Evolutionary conservation across 2,888 invertebrate species (phyloP).

Genomic region (Plebejus anna): DNA sequence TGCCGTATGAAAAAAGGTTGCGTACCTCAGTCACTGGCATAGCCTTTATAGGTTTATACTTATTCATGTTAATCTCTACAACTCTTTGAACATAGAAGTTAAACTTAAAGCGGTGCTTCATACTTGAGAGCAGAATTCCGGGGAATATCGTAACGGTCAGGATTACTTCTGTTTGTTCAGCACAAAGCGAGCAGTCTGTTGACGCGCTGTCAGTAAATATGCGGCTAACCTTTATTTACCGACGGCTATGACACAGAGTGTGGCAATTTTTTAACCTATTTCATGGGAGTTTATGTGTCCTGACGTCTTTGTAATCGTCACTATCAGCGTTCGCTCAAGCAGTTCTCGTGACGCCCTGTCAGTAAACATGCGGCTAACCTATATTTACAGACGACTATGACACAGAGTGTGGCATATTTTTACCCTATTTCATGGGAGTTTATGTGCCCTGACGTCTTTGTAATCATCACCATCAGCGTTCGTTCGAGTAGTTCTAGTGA

Average conservation of each 20-base stretch:
- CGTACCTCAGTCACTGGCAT: too few relatives aligned
- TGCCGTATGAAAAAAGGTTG: too few relatives aligned
- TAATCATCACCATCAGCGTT: too few relatives aligned
- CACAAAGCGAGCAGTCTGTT: conserved; percentile 73
- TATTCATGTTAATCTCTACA: background rate
- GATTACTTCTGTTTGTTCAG: conserved; percentile 68
- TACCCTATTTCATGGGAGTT: background rate
- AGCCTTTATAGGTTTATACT: background rate
- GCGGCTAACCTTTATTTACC: conserved; percentile 71
- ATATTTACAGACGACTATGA: background rate
- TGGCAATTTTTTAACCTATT: conserved; percentile 31
- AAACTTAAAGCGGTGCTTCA: background rate
- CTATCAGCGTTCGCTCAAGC: conserved; percentile 40
- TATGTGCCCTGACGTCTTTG: too few relatives aligned
- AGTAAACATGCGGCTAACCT: conserved; percentile 70
- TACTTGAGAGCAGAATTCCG: conserved; percentile 29
- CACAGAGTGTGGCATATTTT: background rate
- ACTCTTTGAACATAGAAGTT: conserved; percentile 1
- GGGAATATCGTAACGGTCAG: conserved; percentile 39
- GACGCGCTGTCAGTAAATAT: conserved; percentile 73
- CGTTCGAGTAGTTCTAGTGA: too few relatives aligned
- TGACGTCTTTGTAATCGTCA: conserved; percentile 1
- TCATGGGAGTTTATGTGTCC: conserved; percentile 18
- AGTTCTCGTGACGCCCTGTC: conserved; percentile 70
- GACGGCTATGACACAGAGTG: conserved; percentile 26